A percentile compares a stretch with the other conserved stretches of the same genome.
Conservation (phyloP, 2,797 vertebrate genomes). For the Apodemus agrarius region DNA sequence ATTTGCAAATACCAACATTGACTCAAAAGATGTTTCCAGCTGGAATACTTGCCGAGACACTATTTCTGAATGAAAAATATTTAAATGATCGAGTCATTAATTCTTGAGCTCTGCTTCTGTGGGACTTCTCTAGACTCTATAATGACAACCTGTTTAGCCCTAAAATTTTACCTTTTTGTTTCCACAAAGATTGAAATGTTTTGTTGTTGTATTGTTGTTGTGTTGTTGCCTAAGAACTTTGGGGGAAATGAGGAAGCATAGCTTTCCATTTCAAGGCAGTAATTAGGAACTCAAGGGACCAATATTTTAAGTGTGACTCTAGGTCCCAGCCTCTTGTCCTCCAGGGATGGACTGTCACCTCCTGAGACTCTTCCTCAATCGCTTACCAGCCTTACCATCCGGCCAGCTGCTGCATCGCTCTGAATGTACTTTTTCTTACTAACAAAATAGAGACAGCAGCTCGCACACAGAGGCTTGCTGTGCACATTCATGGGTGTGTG, state of each 20-base stretch:
- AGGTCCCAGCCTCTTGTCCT: neutral
- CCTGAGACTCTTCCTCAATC: neutral
- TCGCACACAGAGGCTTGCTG: accelerated
- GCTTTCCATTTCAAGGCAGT: neutral
- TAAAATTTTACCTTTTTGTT: neutral
- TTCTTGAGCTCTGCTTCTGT: neutral
- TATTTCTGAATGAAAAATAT: neutral
- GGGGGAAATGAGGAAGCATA: accelerated
- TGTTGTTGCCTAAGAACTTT: neutral
- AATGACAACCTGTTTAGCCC: neutral
- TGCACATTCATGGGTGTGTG: neutral
- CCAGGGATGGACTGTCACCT: neutral
- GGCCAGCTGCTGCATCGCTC: neutral
- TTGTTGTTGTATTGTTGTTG: too few relatives aligned
- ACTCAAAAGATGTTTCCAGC: neutral
- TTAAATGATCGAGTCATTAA: neutral
- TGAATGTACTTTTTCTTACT: neutral
- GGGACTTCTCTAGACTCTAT: neutral
- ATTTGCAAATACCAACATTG: neutral
- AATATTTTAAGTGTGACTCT: neutral
- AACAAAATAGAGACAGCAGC: neutral
- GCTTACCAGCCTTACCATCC: neutral
- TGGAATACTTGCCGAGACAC: neutral
- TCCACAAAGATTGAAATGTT: neutral
- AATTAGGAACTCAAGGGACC: neutral